A percentile compares a stretch with the other conserved stretches of the same genome.
Evolutionary conservation across 2,113 vertebrate species (phyloP).

Genomic region (Mellivora capensis): DNA sequence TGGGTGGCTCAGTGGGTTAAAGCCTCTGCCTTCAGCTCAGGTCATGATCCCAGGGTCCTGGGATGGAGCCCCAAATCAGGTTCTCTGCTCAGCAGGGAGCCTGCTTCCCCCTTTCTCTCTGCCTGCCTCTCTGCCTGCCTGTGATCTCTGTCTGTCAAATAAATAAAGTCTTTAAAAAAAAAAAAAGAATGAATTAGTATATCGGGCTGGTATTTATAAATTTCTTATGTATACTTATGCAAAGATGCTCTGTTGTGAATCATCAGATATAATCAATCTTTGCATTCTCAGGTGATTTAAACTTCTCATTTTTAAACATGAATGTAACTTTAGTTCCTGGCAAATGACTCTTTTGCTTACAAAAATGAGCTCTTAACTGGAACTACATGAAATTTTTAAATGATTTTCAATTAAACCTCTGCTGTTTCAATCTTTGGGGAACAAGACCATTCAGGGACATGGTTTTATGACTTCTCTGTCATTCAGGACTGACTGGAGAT

Average conservation of each 20-base stretch:
- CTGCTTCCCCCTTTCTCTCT: too few species aligned
- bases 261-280: not conserved
- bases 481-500: not conserved
- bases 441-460: not conserved
- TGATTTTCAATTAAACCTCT: not conserved
- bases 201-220: not conserved
- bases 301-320: not conserved
- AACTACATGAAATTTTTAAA: not conserved
- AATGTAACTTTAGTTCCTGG: not conserved
- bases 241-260: not conserved
- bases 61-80: too few species aligned
- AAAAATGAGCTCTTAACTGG: conserved; percentile 6
- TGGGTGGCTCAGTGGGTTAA: too few species aligned
- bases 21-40: too few species aligned
- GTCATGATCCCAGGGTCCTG: too few species aligned
- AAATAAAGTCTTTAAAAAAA: too few species aligned
- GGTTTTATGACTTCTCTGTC: not conserved
- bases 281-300: not conserved
- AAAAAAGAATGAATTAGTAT: not conserved
- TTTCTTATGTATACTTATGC: not conserved
- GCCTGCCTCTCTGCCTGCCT: too few species aligned
- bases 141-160: too few species aligned
- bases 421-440: not conserved
- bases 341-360: not conserved
- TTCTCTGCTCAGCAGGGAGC: too few species aligned